Base-by-base conservation (phyloP, 2,113 vertebrate genomes). In the Potamarius usumacintae region DNA sequence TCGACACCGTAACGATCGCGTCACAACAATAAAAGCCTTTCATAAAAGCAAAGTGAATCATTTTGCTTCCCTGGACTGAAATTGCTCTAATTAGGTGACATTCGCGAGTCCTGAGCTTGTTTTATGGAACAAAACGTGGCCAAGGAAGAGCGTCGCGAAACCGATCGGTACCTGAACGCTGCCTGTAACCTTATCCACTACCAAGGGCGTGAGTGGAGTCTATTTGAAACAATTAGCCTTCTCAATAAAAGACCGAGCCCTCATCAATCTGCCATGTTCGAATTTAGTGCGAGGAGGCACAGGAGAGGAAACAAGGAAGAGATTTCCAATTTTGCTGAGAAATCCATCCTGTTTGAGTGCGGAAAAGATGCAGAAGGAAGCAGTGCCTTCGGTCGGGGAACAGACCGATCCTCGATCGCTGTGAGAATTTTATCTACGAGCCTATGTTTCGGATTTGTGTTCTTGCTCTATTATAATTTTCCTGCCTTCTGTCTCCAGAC, bases 161-260 rank as follows among this genome's bases (percentile, higher is more conserved):
- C 88, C 71, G 77, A 89, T 90, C 85, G 57, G 67, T 79, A 71
- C 82, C 85, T 69, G 58, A 58, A 60, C n/a, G 85, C 83, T 22
- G 72, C 76, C 86, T 82, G 85, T 57, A 90, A 89, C 88, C 77
- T 88, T 85, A 90, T 87, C 58, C 87, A 88, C 86, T 89, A 76
- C 80, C 86, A 85, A 86, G 86, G 89, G 86, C 85, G 60, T 58
- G 60, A 85, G 76, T 63, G 83, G 67, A 90, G 87, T 90, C 82
- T 89, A 86, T 92, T 89, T 84, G 88, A 74, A 81, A 77, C 85
- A 86, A 90, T 87, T 88, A 85, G 85, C 63, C 79, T 53, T 57
- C 60, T 87, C 79, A 72, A 88, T 88, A 85, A 90, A 83, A 89
- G 84, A 88, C 80, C 30, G 34, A 85, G 34, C 78, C 72, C 85